Evolutionary conservation across 1,140 invertebrate species (phyloP), one percentile per base, ranked within the genome.

Genomic region (Macrotrachela quadricornifera): DNA sequence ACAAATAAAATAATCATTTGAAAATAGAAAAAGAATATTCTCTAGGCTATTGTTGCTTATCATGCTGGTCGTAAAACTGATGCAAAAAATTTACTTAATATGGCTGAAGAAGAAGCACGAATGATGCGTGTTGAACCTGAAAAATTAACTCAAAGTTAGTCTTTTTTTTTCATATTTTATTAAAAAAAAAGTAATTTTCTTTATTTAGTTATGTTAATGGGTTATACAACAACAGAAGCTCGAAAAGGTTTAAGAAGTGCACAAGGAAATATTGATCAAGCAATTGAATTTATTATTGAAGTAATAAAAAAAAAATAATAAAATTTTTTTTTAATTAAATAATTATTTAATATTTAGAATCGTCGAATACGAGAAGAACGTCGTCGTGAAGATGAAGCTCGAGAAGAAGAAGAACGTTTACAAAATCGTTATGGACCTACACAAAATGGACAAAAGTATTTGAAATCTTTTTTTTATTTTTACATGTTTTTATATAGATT

Each of bases 121-220:
- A 53, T 42, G 46, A 53, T 53, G 21, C 30, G n/a, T 21, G 45
- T 53, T 37, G 51, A 53, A 42, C 39, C 41, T 13, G 51, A 53
- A n/a, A 53, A 51, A 38, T 18, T 51, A 37, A 44, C 41, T 44
- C 49, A 51, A 45, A 39, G 51, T 53, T 16, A 41, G 9, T 16
- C 10, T 46, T 46, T 18, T 10, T 39, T 17, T 44, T 30, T 1
- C 6, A n/a, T 11, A 13, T 43, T 15, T n/a, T 10, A 17, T 15
- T 15, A 15, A 37, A 15, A 21, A 15, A 9, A 15, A n/a, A 17
- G 14, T 38, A 45, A 46, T 11, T 10, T 46, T 18, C 36, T 53
- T 21, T 36, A 14, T 30, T 6, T 17, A 46, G 46, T 53, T 30
- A 48, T 53, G 45, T 47, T 44, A 1, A 46, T 53, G 44, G 51